Evolutionary conservation across 2,888 invertebrate genomes (phyloP).

Genomic region (Drosophila maculinotata): DNA sequence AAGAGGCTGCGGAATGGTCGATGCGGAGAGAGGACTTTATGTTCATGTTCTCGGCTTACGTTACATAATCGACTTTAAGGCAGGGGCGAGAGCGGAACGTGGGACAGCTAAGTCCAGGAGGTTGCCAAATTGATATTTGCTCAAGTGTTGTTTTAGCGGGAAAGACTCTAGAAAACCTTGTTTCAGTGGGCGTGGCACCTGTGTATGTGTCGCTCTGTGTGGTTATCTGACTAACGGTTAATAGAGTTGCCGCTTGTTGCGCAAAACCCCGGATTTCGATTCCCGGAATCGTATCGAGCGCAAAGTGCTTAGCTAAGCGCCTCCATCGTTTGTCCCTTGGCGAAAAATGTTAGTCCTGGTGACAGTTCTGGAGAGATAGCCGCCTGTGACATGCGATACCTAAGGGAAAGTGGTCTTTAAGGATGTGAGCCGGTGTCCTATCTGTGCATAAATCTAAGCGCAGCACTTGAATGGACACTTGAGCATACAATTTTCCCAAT

Average conservation of each 20-base stretch:
- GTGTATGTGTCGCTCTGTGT: conserved; percentile 33
- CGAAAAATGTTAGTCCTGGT: conserved; percentile 50
- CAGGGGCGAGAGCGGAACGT: conserved; percentile 36
- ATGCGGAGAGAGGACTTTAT: conserved; percentile 16
- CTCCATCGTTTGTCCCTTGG: conserved; percentile 47
- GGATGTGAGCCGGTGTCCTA: conserved; percentile 47
- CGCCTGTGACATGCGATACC: conserved; percentile 66
- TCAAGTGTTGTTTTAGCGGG: conserved; percentile 75
- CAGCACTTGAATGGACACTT: conserved; percentile 74
- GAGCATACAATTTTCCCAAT: conserved; percentile 50
- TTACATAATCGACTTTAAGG: conserved; percentile 64
- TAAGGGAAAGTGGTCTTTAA: conserved; percentile 65
- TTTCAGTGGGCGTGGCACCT: conserved; percentile 67
- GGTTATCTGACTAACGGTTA: conserved; percentile 63
- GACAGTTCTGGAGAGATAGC: conserved; percentile 64
- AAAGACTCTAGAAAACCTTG: conserved; percentile 36
- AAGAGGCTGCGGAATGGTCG: conserved; percentile 61
- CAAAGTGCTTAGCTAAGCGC: conserved; percentile 57
- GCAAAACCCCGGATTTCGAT: conserved; percentile 48
- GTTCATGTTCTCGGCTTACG: conserved; percentile 54
- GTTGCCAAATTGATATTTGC: conserved; percentile 65
- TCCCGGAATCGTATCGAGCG: conserved; percentile 57
- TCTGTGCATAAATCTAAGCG: conserved; percentile 69
- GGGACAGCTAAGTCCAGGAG: conserved; percentile 44
- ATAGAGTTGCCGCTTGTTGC: conserved; percentile 58